Percentiles rank a stretch among this genome's conserved stretches.
Conservation (phyloP, 1,140 invertebrate species). For the Gryon sp. region DNA sequence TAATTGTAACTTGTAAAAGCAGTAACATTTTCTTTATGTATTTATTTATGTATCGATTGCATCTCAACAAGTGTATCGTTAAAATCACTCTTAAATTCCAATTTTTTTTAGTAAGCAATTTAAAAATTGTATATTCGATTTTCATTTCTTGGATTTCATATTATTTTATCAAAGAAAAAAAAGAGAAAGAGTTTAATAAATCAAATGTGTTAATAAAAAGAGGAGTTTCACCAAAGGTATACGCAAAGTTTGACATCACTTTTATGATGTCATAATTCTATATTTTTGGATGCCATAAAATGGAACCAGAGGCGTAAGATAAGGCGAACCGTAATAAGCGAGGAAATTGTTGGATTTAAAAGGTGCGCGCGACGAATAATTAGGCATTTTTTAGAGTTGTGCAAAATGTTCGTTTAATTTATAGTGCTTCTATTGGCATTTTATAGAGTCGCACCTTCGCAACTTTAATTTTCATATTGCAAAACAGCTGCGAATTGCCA, state of each 20-base stretch:
- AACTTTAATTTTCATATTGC: conserved; percentile 23
- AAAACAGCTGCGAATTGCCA: background rate
- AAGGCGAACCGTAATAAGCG: conserved; percentile 34
- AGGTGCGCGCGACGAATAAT: conserved; percentile 17
- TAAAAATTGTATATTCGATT: no score
- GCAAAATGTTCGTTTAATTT: conserved; percentile 9
- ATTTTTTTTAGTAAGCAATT: no score
- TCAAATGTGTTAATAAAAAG: no score
- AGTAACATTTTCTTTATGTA: conserved; percentile 27
- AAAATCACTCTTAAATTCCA: no score
- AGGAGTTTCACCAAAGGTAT: no score
- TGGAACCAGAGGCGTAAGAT: conserved; percentile 12
- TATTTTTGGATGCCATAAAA: conserved; percentile 8
- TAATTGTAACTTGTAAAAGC: conserved; percentile 14
- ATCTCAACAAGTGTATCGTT: no score
- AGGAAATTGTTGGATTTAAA: conserved; percentile 29
- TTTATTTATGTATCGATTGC: no score
- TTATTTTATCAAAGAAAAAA: no score
- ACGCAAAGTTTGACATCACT: no score
- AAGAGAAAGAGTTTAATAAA: no score
- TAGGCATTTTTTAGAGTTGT: conserved; percentile 10
- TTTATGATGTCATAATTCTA: conserved; percentile 11
- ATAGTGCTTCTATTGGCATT: conserved; percentile 9
- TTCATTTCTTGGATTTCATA: no score
- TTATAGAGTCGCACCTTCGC: conserved; percentile 17